These are phyloP conservation scores for Penelope pileata DNA, from an alignment of 2,113 vertebrate genomes.

Conservation along the genomic window DNA sequence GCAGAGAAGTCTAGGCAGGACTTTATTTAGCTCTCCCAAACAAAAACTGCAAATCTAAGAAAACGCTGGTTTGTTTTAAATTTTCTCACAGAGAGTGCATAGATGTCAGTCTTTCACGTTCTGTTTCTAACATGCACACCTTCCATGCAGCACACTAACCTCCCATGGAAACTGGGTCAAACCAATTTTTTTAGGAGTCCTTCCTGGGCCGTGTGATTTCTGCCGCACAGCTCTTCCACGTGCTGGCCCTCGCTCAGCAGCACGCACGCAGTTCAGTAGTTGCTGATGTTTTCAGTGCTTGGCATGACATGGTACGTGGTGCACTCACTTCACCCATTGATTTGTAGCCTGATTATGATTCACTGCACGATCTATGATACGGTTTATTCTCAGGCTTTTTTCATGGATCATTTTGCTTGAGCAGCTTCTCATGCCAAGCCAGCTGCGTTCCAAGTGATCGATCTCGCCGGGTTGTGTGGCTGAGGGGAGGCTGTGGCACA, in stretches of 20 bases:
- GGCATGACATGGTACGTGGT: not conserved
- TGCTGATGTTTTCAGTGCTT: not conserved
- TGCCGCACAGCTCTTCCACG: not conserved
- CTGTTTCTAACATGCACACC: not conserved
- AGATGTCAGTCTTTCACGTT: not conserved
- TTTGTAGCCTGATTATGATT: not conserved
- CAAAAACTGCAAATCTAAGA: not conserved
- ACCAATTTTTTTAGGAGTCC: not conserved
- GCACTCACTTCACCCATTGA: not conserved
- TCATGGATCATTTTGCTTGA: not conserved
- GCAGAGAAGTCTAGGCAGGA: not conserved
- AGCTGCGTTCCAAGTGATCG: not conserved
- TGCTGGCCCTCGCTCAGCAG: not conserved
- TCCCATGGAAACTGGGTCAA: not conserved
- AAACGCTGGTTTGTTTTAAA: not conserved
- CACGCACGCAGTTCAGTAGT: not conserved
- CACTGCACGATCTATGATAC: rapidly evolving
- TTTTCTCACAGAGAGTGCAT: not conserved
- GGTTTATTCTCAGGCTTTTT: not conserved
- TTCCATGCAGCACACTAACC: not conserved
- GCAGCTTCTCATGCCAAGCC: not conserved
- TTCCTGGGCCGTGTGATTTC: not conserved
- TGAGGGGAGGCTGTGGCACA: not conserved
- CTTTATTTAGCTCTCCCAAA: not conserved
- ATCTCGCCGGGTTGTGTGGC: not conserved